These are phyloP conservation scores for Datnioides undecimradiatus DNA, from an alignment of 2,113 vertebrate genomes.

Conservation along the genomic window DNA sequence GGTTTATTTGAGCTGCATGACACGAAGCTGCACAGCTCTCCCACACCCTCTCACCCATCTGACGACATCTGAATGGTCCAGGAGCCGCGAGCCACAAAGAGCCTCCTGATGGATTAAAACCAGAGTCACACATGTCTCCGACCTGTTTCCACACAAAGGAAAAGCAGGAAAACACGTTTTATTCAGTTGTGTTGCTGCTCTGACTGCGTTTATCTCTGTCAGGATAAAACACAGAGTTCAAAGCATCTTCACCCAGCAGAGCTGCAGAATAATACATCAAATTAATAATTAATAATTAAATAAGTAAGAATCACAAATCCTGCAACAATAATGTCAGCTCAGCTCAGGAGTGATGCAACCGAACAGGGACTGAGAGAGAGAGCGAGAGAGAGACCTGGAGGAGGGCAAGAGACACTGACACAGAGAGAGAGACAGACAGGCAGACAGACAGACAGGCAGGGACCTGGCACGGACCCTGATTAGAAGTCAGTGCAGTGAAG, in stretches of 20 bases:
- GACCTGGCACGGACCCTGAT: constrained; percentile 68
- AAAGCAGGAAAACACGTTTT: no score
- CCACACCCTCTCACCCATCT: neutral
- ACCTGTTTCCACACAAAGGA: no score
- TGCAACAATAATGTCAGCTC: neutral
- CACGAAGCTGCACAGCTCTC: neutral
- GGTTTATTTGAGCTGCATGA: neutral
- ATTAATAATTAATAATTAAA: no score
- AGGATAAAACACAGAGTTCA: neutral
- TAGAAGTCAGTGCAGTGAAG: constrained; percentile 87
- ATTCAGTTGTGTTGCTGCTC: no score
- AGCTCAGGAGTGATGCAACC: no score
- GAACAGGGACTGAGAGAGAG: constrained; percentile 12
- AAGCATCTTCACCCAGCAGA: neutral
- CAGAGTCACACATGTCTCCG: no score
- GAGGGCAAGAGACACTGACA: constrained; percentile 12
- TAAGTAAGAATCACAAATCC: neutral
- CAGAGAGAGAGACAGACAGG: constrained; percentile 38
- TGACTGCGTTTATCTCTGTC: no score
- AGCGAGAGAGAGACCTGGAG: constrained; percentile 47
- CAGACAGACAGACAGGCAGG: constrained; percentile 15
- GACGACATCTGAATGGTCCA: neutral
- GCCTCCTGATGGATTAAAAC: no score
- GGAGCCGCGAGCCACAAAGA: no score
- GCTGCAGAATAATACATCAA: no score